These are phyloP conservation scores for Myrmophylax atrothorax DNA, from an alignment of 2,113 vertebrate genomes.

Conservation along the genomic window DNA sequence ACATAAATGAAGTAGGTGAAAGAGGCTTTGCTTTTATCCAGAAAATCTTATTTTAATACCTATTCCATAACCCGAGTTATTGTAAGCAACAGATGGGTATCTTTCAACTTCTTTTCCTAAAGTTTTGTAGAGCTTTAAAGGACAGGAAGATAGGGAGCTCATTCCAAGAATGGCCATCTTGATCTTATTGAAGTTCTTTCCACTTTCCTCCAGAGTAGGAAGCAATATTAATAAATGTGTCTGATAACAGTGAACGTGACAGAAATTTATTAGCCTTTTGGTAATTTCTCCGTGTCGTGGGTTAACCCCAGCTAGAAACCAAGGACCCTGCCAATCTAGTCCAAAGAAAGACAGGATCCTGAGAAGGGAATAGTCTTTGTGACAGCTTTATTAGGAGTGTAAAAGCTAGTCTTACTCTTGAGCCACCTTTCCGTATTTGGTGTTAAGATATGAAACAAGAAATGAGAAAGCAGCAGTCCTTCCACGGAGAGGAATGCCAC, in stretches of 20 bases:
- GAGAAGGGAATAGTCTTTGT: not conserved
- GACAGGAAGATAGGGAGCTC: not conserved
- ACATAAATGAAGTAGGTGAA: not conserved
- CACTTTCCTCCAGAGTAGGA: not conserved
- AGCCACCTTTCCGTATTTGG: not conserved
- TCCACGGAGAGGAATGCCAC: not conserved
- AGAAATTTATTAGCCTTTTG: not conserved
- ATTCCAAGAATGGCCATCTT: not conserved
- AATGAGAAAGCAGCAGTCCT: not conserved
- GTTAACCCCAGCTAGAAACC: not conserved
- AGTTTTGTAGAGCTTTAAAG: not conserved
- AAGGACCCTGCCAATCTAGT: not conserved
- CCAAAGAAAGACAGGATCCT: not conserved
- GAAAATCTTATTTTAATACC: not conserved
- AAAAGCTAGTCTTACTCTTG: not conserved
- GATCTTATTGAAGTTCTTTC: not conserved
- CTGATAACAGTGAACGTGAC: not conserved
- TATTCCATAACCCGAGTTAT: not conserved
- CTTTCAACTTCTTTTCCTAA: not conserved
- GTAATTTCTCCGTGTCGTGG: not conserved
- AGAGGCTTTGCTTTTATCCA: not conserved
- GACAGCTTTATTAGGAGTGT: not conserved
- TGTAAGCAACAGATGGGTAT: not conserved
- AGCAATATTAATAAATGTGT: not conserved
- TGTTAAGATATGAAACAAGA: not conserved